Base-by-base conservation (phyloP, 2,888 invertebrate genomes). In the Petrolisthes cinctipes region DNA sequence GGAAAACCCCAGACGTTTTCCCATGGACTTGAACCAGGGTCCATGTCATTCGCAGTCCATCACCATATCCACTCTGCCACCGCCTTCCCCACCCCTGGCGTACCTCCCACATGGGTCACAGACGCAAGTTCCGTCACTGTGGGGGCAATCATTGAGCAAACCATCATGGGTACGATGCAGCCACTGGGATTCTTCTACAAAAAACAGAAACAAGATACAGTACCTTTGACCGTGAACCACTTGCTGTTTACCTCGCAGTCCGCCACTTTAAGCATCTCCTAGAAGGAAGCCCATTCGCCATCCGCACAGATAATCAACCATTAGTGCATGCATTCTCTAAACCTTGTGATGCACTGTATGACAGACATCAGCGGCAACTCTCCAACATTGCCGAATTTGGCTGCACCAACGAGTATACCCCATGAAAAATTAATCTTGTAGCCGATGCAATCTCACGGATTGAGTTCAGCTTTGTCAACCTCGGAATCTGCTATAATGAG, bases 191-290 rank as follows among this genome's bases (percentile, higher is more conserved):
- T 23, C 3, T 4, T n/a, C 75, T 20, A 7, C 75, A n/a, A 6
- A 11, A 14, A 14, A 51, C 78, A 51, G n/a, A 54, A 9, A 78
- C 14, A 4, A 4, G 14, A 17, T 82, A 86, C 71, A 80, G 57
- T 51, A 76, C 92, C 53, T 93, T 93, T 88, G 93, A 93, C 85
- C 61, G 92, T 4, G 92, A 93, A 90, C 91, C 93, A 0, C 90
- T 92, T 4, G 93, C 92, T 0, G 92, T 92, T 4, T 93, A 93
- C 85, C 89, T 91, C 82, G 92, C 92, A 0, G 91, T 93, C 0
- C 92, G 92, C 82, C 91, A 91, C 85, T 91, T 91, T 85, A 5
- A 53, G 0, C 23, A 61, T 23, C 17, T 68, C 5, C 83, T 84
- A 3, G 61, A 84, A 20, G 57, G 82, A 4, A 37, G 17, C n/a